Evolutionary conservation across 1,140 invertebrate species (phyloP), one percentile per base, ranked within the genome.

Genomic region (Leguminivora glycinivorella): DNA sequence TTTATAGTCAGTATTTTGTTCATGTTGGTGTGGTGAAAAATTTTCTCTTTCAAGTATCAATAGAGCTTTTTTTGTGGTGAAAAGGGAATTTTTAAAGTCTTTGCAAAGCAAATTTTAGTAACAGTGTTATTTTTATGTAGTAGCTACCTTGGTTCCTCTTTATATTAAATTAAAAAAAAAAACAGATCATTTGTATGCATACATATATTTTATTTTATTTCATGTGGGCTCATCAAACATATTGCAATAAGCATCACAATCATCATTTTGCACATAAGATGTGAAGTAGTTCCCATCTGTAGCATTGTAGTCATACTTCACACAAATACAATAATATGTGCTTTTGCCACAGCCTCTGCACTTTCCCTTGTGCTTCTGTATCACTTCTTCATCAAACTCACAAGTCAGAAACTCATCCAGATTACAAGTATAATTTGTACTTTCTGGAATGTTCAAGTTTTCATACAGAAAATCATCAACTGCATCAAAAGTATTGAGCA

Each of bases 391-490:
- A 71, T 82, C 71, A 83, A 83, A 91, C 38, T 83, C 43, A 79
- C 89, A 91, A 17, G 66, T 52, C 40, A 89, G 34, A 83, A 86
- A 89, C 31, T 90, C 78, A 70, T 76, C 82, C 68, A 85, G 69
- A 69, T 68, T 29, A 74, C 73, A 73, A 60, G 89, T 80, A 75
- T 79, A 83, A 40, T 85, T 73, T 80, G 86, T 87, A 31, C 84
- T 72, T 76, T 91, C 67, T 67, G 92, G 90, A 75, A 68, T 83
- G 22, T 93, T 85, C 24, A 85, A 83, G 70, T 94, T 85, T 58
- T 93, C 80, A 40, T 93, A 77, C 71, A 98, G 88, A 92, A 95
- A 98, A 25, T 94, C 87, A 58, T 97, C 91, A 3, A 98, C 95
- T 72, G 93, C 92, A 68, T 94, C 85, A 75, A 94, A 95, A 72